Percentiles rank a stretch among this genome's conserved stretches.
Conservation (phyloP, 2,113 vertebrate genomes). For the Python bivittatus region DNA sequence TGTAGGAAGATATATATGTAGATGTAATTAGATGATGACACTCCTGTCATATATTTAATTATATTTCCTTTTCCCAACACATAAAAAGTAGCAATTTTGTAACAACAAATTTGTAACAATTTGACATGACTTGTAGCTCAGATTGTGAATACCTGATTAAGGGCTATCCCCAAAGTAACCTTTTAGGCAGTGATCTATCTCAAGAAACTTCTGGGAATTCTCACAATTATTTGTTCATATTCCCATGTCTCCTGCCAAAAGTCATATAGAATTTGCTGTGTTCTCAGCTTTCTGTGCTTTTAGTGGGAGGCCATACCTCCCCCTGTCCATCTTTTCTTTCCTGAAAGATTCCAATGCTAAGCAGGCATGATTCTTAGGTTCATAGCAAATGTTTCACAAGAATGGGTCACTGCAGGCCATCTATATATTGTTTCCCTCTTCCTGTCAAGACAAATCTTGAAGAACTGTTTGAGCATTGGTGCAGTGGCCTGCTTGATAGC, state of each 20-base stretch:
- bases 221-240: neutral
- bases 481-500: slow-evolving; percentile 39
- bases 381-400: slow-evolving; percentile 44
- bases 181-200: neutral
- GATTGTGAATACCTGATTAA: neutral
- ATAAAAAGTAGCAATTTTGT: neutral
- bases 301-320: neutral
- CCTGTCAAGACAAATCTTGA: slow-evolving; percentile 57
- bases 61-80: neutral
- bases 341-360: slow-evolving; percentile 33
- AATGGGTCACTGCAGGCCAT: slow-evolving; percentile 33
- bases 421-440: slow-evolving; percentile 41
- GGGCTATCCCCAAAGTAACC: neutral
- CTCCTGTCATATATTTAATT: neutral
- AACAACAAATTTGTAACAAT: neutral
- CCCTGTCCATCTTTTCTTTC: neutral
- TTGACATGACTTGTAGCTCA: neutral
- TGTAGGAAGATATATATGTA: neutral
- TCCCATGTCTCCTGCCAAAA: neutral
- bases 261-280: neutral
- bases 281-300: neutral
- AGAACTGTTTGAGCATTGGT: slow-evolving; percentile 56
- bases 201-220: neutral
- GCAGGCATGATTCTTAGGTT: slow-evolving; percentile 41
- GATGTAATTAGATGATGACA: neutral